A percentile compares a stretch with the other conserved stretches of the same genome.
Evolutionary conservation across 1,140 invertebrate species (phyloP).

Genomic region (Microplitis demolitor): DNA sequence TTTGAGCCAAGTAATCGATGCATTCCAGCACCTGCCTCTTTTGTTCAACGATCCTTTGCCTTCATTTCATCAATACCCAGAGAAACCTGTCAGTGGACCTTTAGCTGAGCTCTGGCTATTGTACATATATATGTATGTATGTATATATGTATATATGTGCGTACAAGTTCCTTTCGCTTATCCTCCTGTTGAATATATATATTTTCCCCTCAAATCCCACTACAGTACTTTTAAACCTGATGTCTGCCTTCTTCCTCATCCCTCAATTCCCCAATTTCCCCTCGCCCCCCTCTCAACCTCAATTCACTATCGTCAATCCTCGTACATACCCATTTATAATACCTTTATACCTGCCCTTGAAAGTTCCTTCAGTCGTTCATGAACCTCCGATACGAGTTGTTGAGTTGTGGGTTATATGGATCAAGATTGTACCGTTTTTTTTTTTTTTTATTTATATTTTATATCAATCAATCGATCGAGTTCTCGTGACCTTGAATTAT

Average conservation of each 20-base stretch:
- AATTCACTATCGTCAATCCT: neutral
- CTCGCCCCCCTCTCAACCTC: neutral
- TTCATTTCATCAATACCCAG: neutral
- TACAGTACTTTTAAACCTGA: too few species aligned
- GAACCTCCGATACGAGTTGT: neutral
- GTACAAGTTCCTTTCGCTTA: neutral
- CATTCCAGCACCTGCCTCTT: conserved; percentile 51
- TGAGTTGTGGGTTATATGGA: too few species aligned
- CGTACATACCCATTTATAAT: neutral
- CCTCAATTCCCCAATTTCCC: too few species aligned
- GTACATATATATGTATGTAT: neutral
- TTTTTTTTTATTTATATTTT: neutral
- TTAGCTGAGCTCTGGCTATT: conserved; percentile 34
- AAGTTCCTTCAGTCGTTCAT: neutral
- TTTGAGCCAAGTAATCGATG: conserved; percentile 39
- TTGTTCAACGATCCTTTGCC: conserved; percentile 24
- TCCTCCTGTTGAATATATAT: too few species aligned
- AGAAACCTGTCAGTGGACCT: conserved; percentile 28
- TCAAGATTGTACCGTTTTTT: neutral
- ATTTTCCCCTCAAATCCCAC: too few species aligned
- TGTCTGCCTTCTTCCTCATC: too few species aligned
- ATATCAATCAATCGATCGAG: neutral
- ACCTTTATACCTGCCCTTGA: neutral
- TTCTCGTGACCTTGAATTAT: too few species aligned
- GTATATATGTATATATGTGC: neutral